These are phyloP conservation scores for Hippocampus comes DNA, from an alignment of 2,113 vertebrate genomes.

Conservation along the genomic window DNA sequence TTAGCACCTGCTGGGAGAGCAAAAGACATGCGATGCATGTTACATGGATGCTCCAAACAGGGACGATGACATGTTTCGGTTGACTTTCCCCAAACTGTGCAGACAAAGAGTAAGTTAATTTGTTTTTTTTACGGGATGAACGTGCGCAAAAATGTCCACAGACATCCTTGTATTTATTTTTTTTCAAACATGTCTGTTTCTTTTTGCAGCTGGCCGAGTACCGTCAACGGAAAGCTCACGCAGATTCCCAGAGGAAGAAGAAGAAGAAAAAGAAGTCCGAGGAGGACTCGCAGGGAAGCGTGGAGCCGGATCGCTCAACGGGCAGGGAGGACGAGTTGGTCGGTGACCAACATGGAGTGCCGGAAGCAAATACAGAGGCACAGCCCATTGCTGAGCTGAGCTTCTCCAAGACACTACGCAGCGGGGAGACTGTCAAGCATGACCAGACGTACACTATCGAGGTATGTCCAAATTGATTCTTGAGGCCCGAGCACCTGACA, in stretches of 20 bases:
- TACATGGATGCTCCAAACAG: slow-evolving; percentile 24
- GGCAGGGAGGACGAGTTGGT: slow-evolving; percentile 58
- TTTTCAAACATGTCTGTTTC: neutral
- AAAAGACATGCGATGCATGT: slow-evolving; percentile 36
- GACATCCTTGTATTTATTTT: neutral
- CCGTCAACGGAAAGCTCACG: slow-evolving; percentile 88
- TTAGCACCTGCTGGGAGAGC: slow-evolving; percentile 59
- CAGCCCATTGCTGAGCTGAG: slow-evolving; percentile 71
- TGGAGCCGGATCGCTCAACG: slow-evolving; percentile 55
- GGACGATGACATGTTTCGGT: slow-evolving; percentile 53
- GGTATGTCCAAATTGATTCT: slow-evolving; percentile 61
- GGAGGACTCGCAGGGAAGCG: slow-evolving; percentile 62
- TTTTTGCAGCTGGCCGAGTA: slow-evolving; percentile 86
- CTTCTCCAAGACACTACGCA: slow-evolving; percentile 71
- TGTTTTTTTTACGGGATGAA: neutral
- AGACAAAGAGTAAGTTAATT: slow-evolving; percentile 50
- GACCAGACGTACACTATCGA: slow-evolving; percentile 81
- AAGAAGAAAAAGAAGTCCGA: slow-evolving; percentile 76
- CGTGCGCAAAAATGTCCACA: neutral
- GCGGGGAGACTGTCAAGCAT: slow-evolving; percentile 78
- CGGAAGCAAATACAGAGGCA: slow-evolving; percentile 55
- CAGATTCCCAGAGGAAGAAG: slow-evolving; percentile 87
- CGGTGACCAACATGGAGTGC: slow-evolving; percentile 55
- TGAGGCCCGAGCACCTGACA: neutral
- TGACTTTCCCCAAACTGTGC: slow-evolving; percentile 56